Base-by-base conservation (phyloP, 2,888 invertebrate genomes). In the Stomorhina lunata region DNA sequence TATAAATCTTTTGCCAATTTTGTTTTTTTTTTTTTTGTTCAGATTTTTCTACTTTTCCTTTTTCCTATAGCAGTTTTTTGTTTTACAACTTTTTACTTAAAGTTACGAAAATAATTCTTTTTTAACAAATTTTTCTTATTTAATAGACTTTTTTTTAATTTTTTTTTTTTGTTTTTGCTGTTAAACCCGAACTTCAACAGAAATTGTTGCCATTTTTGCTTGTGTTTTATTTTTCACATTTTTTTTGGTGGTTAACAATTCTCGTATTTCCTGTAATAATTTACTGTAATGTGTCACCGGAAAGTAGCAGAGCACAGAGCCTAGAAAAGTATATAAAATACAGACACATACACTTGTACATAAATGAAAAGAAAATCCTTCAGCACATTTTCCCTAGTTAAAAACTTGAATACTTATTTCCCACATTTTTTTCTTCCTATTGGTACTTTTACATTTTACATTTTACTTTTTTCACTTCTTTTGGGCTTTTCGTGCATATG, bases 221-320 rank as follows among this genome's bases (percentile, higher is more conserved):
- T 32, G 25, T 45, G 17, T 22, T 32, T 69, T 17, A 29, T 43
- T 73, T 40, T 63, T 29, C 9, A 25, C 40, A 12, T 32, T 32
- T 43, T n/a, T 17, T 27, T 27, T 43, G 45, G 15, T 45, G 45
- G 53, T 71, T 63, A 71, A 78, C 32, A 45, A 45, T 71, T 55
- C 48, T 71, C 34, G 22, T 40, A 40, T 50, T 66, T 72, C 79
- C 72, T 48, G 57, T 59, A 72, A 79, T 79, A 79, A 57, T 50
- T 65, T 66, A 78, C 63, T 34, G 27, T 34, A 50, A 32, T 72
- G 55, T 50, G 55, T 66, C 57, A 57, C 72, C 40, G 57, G 59
- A 79, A 65, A 65, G 29, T 29, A 53, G 43, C 12, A 61, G 10
- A 3, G 9, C 25, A n/a, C n/a, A 50, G n/a, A 22, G 9, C 32